Percentiles rank a stretch among this genome's conserved stretches.
Evolutionary conservation across 2,113 vertebrate genomes (phyloP).

Genomic region (Heliornis fulica): DNA sequence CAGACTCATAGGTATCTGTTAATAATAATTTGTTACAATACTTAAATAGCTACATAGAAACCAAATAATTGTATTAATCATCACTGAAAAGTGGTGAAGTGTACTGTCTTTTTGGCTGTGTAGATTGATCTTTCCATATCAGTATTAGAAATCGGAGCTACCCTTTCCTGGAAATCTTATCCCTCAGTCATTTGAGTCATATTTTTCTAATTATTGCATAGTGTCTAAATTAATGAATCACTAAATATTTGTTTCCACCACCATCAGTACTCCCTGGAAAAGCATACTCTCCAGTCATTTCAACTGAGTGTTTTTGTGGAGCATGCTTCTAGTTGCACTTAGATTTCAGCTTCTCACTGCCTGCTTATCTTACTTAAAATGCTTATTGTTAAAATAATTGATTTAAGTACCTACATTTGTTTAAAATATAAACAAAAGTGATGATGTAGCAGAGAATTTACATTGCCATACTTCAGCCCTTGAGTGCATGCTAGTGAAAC

Average conservation of each 20-base stretch:
- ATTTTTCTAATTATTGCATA: neutral
- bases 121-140: neutral
- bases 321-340: neutral
- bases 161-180: neutral
- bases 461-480: neutral
- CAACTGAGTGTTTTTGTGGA: neutral
- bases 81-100: neutral
- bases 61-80: neutral
- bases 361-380: neutral
- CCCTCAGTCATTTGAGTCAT: neutral
- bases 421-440: neutral
- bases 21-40: neutral
- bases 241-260: neutral
- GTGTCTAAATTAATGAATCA: neutral
- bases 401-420: neutral
- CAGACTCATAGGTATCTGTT: neutral
- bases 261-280: neutral
- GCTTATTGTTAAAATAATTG: fast-evolving
- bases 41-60: neutral
- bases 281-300: neutral
- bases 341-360: neutral
- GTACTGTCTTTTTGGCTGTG: neutral
- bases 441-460: neutral
- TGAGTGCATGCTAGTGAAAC: no score
- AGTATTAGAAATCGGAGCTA: neutral